These are phyloP conservation scores for Dromococcyx pavoninus DNA, from an alignment of 2,797 vertebrate species.

Conservation along the genomic window DNA sequence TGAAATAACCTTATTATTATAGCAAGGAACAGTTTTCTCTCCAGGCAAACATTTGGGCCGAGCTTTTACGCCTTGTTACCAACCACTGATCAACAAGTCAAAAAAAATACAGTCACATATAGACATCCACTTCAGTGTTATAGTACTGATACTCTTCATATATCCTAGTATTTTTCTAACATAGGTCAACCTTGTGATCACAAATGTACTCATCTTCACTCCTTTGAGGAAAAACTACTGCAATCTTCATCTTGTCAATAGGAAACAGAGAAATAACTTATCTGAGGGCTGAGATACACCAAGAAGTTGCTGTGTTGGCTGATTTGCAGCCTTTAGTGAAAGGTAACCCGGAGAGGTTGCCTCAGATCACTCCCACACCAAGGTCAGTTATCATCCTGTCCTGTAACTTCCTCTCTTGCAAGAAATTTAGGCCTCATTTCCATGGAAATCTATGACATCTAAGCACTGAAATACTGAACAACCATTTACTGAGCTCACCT, in stretches of 20 bases:
- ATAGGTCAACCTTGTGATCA: neutral
- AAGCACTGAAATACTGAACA: neutral
- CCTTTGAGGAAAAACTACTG: neutral
- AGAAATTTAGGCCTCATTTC: neutral
- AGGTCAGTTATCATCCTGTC: neutral
- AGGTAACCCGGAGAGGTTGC: neutral
- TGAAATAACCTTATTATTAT: neutral
- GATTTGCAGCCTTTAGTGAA: neutral
- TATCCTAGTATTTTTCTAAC: neutral
- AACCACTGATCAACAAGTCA: neutral
- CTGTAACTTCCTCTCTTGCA: neutral
- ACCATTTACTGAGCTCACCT: neutral
- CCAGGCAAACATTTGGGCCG: accelerated
- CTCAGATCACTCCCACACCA: neutral
- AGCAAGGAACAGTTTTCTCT: neutral
- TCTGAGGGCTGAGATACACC: neutral
- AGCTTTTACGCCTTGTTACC: neutral
- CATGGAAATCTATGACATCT: neutral
- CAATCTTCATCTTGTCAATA: neutral
- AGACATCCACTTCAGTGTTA: neutral
- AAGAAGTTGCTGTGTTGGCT: neutral
- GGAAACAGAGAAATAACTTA: neutral
- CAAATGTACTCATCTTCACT: neutral
- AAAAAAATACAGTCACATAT: neutral
- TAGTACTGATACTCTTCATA: neutral